These are phyloP conservation scores for Liasis olivaceus DNA, from an alignment of 2,797 vertebrate genomes.

Conservation along the genomic window DNA sequence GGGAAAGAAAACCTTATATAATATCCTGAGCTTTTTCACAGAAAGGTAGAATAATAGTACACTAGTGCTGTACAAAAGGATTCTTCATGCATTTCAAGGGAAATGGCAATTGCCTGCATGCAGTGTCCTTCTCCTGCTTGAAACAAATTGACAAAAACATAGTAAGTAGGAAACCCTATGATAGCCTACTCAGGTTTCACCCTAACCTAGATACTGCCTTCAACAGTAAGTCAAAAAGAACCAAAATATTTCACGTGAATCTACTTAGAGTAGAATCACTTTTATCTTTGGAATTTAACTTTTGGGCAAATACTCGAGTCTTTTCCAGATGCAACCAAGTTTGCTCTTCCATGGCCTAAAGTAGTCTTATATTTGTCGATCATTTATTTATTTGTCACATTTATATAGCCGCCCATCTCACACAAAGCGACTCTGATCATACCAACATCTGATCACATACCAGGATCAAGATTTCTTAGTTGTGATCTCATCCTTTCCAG, in stretches of 20 bases:
- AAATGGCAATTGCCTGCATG: background rate
- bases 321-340: slow-evolving; percentile 13
- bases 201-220: background rate
- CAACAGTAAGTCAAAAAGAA: background rate
- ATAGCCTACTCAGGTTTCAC: background rate
- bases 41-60: background rate
- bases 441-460: slow-evolving; percentile 17
- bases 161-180: background rate
- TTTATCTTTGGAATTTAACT: slow-evolving; percentile 10
- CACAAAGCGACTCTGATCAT: slow-evolving; percentile 33
- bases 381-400: background rate
- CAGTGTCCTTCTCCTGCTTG: background rate
- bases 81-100: background rate
- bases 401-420: no score
- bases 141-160: background rate
- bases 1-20: background rate
- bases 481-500: slow-evolving; percentile 47
- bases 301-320: background rate
- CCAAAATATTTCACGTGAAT: background rate
- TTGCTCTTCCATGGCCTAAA: slow-evolving; percentile 16
- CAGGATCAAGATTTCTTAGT: slow-evolving; percentile 51
- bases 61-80: background rate
- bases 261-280: background rate
- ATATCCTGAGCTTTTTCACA: background rate
- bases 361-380: slow-evolving; percentile 53